phyloP scores from a whole-genome alignment of 2,113 vertebrate species.

The Halichoerus grypus region DNA sequence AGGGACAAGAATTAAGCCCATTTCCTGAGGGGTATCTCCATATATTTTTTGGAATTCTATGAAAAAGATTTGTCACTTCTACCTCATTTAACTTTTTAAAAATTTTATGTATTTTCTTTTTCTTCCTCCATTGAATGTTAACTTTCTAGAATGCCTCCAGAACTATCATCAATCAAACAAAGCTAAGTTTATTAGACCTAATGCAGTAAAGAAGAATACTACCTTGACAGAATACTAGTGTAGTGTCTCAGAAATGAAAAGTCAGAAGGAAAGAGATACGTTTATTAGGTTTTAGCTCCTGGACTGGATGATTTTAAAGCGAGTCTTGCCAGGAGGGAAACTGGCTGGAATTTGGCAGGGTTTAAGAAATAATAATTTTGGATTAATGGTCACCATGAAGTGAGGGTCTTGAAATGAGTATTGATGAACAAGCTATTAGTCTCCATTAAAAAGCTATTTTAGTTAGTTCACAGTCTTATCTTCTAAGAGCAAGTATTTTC shows the following conservation, averaged over 20 bases:
- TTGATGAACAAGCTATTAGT: not conserved
- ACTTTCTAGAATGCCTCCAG: not conserved
- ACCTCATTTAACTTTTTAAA: not conserved
- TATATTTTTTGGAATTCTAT: not conserved
- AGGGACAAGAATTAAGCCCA: not conserved
- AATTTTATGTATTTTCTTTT: not conserved
- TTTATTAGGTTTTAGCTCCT: not conserved
- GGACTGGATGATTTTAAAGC: not conserved
- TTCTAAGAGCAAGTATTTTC: slow-evolving; percentile 1
- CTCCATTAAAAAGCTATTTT: slow-evolving; percentile 11
- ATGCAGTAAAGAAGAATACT: not conserved
- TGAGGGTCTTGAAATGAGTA: not conserved
- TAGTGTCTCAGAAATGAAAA: not conserved
- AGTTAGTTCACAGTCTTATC: not conserved
- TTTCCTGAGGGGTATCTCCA: not conserved
- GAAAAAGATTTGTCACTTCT: not conserved
- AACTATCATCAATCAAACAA: slow-evolving; percentile 1
- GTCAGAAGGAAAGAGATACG: not conserved
- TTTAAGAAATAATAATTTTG: not conserved
- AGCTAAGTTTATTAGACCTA: not conserved
- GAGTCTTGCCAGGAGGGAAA: not conserved
- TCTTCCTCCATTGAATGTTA: not conserved
- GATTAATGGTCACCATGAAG: not conserved
- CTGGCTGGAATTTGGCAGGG: not conserved
- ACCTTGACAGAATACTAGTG: not conserved